phyloP scores from a whole-genome alignment of 1,140 invertebrate genomes.

The Mercenaria mercenaria region DNA sequence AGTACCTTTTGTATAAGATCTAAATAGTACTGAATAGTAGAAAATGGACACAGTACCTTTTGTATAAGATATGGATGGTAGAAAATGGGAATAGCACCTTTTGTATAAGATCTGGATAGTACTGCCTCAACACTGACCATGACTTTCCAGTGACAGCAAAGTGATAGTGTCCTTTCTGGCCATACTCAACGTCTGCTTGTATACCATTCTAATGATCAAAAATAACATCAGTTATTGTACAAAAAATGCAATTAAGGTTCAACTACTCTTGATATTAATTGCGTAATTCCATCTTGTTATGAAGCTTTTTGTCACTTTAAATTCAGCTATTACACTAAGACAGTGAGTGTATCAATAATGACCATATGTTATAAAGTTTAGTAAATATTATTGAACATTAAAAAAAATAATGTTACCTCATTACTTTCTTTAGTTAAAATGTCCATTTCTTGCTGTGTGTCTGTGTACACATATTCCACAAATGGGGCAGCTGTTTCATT shows the following conservation, averaged over 20 bases:
- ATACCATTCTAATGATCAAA: background rate
- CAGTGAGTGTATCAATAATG: too few relatives aligned
- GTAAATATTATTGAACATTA: too few relatives aligned
- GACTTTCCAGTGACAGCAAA: conserved; percentile 93
- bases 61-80: conserved; percentile 91
- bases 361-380: too few relatives aligned
- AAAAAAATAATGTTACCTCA: too few relatives aligned
- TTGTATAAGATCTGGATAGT: conserved; percentile 91
- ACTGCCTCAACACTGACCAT: conserved; percentile 91
- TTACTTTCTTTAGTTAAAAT: conserved; percentile 39
- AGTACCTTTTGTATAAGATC: too few relatives aligned
- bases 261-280: too few relatives aligned
- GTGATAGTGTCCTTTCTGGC: conserved; percentile 88
- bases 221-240: too few relatives aligned
- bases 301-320: too few relatives aligned
- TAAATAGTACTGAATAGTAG: too few relatives aligned
- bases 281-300: too few relatives aligned
- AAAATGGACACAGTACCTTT: conserved; percentile 79
- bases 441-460: conserved; percentile 5
- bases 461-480: conserved; percentile 69
- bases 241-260: too few relatives aligned
- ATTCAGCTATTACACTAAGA: too few relatives aligned
- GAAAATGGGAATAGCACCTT: conserved; percentile 79
- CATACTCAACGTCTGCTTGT: conserved; percentile 67
- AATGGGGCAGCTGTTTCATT: background rate